phyloP scores from a whole-genome alignment of 2,888 invertebrate species.

The Dusona sp. region DNA sequence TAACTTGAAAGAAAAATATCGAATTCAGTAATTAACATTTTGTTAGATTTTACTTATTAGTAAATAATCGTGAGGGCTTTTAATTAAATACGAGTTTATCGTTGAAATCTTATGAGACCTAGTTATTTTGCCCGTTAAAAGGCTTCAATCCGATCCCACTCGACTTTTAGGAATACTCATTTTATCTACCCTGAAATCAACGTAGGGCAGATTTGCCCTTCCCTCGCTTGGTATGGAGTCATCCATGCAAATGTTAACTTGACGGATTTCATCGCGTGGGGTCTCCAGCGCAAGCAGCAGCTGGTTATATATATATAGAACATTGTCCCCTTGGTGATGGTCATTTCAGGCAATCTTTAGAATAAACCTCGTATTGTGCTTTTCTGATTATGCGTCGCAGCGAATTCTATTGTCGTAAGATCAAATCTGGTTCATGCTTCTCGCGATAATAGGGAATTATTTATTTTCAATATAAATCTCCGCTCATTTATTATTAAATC shows the following conservation, averaged over 20 bases:
- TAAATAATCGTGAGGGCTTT: background rate
- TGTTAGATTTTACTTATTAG: background rate
- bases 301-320: conserved; percentile 9
- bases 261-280: conserved; percentile 51
- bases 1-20: background rate
- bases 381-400: conserved; percentile 28
- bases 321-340: conserved; percentile 43
- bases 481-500: background rate
- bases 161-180: conserved; percentile 21
- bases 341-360: conserved; percentile 51
- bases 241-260: conserved; percentile 49
- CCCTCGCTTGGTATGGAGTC: conserved; percentile 1
- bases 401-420: conserved; percentile 38
- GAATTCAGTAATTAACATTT: background rate
- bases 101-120: conserved; percentile 1
- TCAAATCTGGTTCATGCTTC: conserved; percentile 29
- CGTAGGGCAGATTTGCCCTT: conserved; percentile 7
- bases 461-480: background rate
- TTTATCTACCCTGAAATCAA: conserved; percentile 29
- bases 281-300: conserved; percentile 21
- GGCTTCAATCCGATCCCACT: conserved; percentile 25
- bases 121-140: conserved; percentile 3
- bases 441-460: background rate
- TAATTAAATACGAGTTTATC: background rate
- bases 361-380: conserved; percentile 50